Evolutionary conservation across 1,140 invertebrate genomes (phyloP).

Genomic region (Drosophila leontia): DNA sequence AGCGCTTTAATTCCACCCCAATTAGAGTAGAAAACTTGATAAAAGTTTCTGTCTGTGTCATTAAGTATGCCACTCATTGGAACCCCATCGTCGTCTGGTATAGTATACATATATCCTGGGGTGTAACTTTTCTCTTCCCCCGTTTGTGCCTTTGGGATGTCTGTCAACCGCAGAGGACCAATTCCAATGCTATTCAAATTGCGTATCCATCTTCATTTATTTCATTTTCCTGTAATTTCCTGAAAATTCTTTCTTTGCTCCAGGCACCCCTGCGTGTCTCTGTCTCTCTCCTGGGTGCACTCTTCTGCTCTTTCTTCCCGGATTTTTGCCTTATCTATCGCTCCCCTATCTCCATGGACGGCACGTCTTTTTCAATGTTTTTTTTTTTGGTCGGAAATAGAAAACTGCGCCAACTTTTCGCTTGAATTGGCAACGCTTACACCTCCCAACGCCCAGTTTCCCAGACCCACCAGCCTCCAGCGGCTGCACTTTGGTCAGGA

Average conservation of each 20-base stretch:
- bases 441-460: constrained; percentile 40
- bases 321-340: constrained; percentile 16
- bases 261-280: neutral
- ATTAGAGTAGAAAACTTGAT: constrained; percentile 49
- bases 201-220: constrained; percentile 83
- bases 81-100: neutral
- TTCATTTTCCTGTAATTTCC: constrained; percentile 84
- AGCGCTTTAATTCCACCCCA: constrained; percentile 29
- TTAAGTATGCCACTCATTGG: constrained; percentile 44
- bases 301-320: neutral
- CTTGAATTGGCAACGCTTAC: constrained; percentile 80
- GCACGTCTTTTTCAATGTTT: constrained; percentile 56
- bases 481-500: constrained; percentile 50
- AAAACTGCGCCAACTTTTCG: constrained; percentile 83
- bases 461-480: neutral
- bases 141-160: neutral
- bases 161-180: constrained; percentile 69
- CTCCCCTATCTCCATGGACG: constrained; percentile 19
- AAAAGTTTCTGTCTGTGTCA: constrained; percentile 47
- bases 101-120: neutral
- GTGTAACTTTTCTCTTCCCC: neutral
- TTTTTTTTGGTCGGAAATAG: constrained; percentile 68
- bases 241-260: constrained; percentile 67
- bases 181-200: constrained; percentile 78
- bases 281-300: neutral